Percentiles rank a stretch among this genome's conserved stretches.
Evolutionary conservation across 2,113 vertebrate genomes (phyloP).

Genomic region (Amphiprion ocellaris): DNA sequence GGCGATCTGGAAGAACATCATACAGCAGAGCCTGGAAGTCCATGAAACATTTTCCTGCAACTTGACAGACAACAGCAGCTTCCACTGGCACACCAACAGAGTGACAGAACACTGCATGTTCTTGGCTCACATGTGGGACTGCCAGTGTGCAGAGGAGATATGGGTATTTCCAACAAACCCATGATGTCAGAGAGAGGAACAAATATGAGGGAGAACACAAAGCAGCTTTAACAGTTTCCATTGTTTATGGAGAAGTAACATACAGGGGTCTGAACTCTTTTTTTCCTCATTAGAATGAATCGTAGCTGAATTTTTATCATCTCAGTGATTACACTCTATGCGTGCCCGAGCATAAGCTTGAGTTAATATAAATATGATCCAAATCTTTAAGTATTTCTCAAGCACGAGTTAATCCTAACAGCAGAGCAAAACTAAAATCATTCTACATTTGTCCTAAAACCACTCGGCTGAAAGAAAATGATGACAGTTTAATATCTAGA

Average conservation of each 20-base stretch:
- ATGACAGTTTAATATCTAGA: slow-evolving; percentile 29
- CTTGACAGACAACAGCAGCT: slow-evolving; percentile 20
- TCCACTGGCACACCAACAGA: slow-evolving; percentile 54
- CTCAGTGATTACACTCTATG: neutral
- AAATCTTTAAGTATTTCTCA: slow-evolving; percentile 16
- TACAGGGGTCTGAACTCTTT: neutral
- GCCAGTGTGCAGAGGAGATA: slow-evolving; percentile 34
- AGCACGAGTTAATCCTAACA: slow-evolving; percentile 2
- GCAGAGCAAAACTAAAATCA: slow-evolving; percentile 11
- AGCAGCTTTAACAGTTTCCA: neutral
- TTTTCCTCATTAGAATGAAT: neutral
- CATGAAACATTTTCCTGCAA: slow-evolving; percentile 52
- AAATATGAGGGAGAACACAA: neutral
- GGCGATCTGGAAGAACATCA: slow-evolving; percentile 34
- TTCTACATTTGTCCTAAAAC: slow-evolving; percentile 12
- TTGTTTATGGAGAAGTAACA: neutral
- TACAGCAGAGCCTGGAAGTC: slow-evolving; percentile 40
- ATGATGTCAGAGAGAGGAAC: slow-evolving; percentile 10
- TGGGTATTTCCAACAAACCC: slow-evolving; percentile 15
- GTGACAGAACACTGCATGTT: neutral
- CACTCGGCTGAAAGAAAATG: slow-evolving; percentile 12
- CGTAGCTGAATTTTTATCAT: neutral
- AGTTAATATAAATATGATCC: neutral
- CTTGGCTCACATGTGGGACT: slow-evolving; percentile 18
- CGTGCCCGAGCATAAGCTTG: neutral